phyloP scores from a whole-genome alignment of 2,113 vertebrate species.

The Brachypteracias leptosomus region DNA sequence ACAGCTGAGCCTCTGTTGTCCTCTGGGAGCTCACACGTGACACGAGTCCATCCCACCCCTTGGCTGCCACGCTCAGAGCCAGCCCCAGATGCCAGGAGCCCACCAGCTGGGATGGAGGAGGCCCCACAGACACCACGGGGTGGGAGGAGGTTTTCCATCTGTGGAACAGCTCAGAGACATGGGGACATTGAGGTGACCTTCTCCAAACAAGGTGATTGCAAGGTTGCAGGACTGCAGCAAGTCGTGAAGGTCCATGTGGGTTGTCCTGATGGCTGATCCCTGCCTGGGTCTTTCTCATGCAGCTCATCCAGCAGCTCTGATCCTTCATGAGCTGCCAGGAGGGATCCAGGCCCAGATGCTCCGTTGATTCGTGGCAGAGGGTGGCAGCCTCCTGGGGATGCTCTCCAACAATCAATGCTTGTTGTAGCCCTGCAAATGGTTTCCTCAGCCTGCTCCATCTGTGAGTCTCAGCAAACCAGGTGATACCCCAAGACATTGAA shows the following conservation, averaged over 20 bases:
- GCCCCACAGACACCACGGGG: fast-evolving
- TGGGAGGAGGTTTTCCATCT: neutral
- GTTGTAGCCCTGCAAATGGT: neutral
- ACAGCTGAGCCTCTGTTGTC: conserved; percentile 43
- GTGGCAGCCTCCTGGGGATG: neutral
- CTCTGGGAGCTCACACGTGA: neutral
- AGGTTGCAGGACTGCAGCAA: neutral
- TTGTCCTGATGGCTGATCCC: neutral
- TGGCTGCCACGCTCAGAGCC: neutral
- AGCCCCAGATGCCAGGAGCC: neutral
- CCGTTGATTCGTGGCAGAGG: neutral
- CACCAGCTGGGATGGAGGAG: neutral
- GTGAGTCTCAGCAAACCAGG: neutral
- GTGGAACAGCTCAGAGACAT: neutral
- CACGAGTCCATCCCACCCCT: neutral
- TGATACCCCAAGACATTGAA: fast-evolving
- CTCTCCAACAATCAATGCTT: fast-evolving
- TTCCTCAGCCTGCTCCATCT: neutral
- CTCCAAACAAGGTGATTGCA: neutral
- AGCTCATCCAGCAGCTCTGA: neutral
- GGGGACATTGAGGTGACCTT: neutral
- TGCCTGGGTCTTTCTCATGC: neutral
- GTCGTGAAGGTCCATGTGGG: fast-evolving
- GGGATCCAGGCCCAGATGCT: neutral
- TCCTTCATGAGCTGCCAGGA: neutral